These are phyloP conservation scores for Poeciliopsis paucimaculata DNA, from an alignment of 2,797 vertebrate species.

Conservation along the genomic window DNA sequence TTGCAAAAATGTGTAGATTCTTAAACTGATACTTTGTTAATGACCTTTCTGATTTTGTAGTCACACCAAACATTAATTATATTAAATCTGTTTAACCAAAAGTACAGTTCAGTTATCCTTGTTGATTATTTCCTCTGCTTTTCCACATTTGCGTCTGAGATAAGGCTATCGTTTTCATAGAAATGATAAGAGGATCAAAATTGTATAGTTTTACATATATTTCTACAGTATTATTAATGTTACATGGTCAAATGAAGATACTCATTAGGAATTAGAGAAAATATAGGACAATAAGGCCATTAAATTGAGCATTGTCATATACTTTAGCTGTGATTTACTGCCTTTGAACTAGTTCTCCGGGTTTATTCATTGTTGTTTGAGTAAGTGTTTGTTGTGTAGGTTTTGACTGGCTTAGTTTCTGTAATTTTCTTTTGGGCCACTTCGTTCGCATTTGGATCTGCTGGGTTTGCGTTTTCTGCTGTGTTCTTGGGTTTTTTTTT, in stretches of 20 bases:
- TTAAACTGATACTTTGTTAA: neutral
- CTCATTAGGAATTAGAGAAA: neutral
- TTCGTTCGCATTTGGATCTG: neutral
- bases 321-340: neutral
- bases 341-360: neutral
- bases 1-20: neutral
- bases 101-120: neutral
- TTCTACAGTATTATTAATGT: neutral
- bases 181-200: neutral
- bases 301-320: neutral
- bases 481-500: neutral
- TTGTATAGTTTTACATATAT: neutral
- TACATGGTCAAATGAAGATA: neutral
- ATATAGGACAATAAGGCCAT: neutral
- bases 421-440: neutral
- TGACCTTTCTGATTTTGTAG: neutral
- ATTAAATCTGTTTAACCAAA: neutral
- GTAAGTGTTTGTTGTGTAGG: neutral
- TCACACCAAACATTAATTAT: neutral
- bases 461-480: neutral
- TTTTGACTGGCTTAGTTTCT: neutral
- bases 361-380: neutral
- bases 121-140: neutral
- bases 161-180: neutral
- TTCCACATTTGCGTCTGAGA: neutral